A percentile compares a stretch with the other conserved stretches of the same genome.
Evolutionary conservation across 2,888 invertebrate species (phyloP).

Genomic region (Mayetiola destructor): DNA sequence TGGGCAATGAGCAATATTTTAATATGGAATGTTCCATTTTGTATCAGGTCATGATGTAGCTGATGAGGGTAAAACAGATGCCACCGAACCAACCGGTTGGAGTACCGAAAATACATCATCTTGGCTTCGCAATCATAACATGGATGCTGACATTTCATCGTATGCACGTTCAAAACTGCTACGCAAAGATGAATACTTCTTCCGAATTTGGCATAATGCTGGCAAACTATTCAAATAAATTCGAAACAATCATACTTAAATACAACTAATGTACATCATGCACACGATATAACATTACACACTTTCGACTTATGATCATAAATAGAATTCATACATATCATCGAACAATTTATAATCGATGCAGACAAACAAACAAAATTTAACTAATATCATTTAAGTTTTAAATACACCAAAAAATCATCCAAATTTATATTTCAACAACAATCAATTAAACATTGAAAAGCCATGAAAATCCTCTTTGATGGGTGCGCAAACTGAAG

Average conservation of each 20-base stretch:
- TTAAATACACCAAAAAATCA: background rate
- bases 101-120: conserved; percentile 88
- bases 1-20: background rate
- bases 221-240: conserved; percentile 63
- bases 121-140: conserved; percentile 84
- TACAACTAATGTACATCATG: too few species aligned
- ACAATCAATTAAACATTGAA: background rate
- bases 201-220: conserved; percentile 82
- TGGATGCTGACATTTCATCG: conserved; percentile 84
- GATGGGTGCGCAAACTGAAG: background rate
- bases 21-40: background rate
- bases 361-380: background rate
- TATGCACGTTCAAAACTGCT: conserved; percentile 77
- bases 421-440: background rate
- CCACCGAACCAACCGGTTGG: conserved; percentile 67
- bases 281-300: background rate
- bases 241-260: too few species aligned
- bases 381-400: background rate
- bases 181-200: conserved; percentile 86
- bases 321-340: background rate
- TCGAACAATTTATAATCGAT: too few species aligned
- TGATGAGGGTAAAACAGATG: conserved; percentile 52
- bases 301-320: background rate
- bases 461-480: conserved; percentile 4
- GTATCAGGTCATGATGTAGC: conserved; percentile 34